A percentile compares a stretch with the other conserved stretches of the same genome.
Conservation (phyloP, 2,888 invertebrate species). For the Cactoblastis cactorum region DNA sequence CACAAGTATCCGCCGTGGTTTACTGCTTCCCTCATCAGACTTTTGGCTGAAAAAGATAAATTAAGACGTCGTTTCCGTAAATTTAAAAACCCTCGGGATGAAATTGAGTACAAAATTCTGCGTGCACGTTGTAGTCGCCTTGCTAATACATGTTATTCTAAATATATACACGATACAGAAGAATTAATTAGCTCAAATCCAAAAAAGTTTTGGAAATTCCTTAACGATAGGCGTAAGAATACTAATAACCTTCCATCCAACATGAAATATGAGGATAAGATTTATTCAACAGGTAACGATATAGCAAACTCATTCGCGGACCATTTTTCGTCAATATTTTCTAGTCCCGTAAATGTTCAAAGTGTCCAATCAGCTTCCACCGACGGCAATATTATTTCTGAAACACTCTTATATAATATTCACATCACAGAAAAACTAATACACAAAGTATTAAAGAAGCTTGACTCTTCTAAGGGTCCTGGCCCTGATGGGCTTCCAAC, state of each 20-base stretch:
- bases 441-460: background rate
- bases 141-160: background rate
- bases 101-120: background rate
- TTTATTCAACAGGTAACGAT: background rate
- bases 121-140: background rate
- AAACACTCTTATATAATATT: background rate
- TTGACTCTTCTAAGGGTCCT: background rate
- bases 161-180: background rate
- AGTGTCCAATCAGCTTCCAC: background rate
- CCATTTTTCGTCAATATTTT: background rate
- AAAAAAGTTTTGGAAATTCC: background rate
- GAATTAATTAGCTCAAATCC: background rate
- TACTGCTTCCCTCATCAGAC: background rate
- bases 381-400: background rate
- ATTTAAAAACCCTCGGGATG: constrained; percentile 5
- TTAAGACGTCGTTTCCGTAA: background rate
- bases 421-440: background rate
- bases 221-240: constrained; percentile 1
- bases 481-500: background rate
- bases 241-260: background rate
- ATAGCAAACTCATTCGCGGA: background rate
- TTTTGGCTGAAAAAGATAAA: constrained; percentile 1
- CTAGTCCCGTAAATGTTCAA: background rate
- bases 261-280: background rate
- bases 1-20: background rate